A percentile compares a stretch with the other conserved stretches of the same genome.
phyloP scores from a whole-genome alignment of 1,140 invertebrate genomes.

The Polypedilum pembai region DNA sequence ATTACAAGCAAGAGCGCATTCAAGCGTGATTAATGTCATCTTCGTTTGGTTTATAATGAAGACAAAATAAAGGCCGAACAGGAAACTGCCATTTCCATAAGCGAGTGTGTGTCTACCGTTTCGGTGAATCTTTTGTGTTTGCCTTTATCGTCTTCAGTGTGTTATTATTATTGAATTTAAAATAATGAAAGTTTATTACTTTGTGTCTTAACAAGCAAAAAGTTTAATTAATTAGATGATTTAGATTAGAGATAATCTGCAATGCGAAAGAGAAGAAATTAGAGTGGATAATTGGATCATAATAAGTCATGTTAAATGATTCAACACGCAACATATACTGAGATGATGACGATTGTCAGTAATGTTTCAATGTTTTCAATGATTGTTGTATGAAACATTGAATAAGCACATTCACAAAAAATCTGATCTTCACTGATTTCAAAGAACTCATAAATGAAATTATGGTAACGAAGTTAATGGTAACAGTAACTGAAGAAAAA shows the following conservation, averaged over 20 bases:
- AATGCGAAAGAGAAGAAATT: not conserved
- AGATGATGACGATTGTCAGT: not conserved
- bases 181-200: too few species aligned
- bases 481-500: not conserved
- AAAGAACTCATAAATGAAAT: conserved; percentile 7
- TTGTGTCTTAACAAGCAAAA: too few species aligned
- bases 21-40: conserved; percentile 5
- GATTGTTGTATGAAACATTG: not conserved
- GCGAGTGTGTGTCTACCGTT: too few species aligned
- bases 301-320: not conserved
- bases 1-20: not conserved
- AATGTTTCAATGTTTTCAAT: conserved; percentile 19
- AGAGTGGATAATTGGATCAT: conserved; percentile 9
- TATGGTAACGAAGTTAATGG: not conserved
- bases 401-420: not conserved
- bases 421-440: not conserved
- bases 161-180: too few species aligned
- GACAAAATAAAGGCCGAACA: conserved; percentile 7
- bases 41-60: not conserved
- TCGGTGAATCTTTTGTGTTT: too few species aligned
- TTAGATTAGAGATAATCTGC: conserved; percentile 5
- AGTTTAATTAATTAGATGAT: not conserved
- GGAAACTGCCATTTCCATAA: not conserved
- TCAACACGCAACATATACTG: not conserved
- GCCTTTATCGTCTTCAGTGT: too few species aligned